A percentile compares a stretch with the other conserved stretches of the same genome.
phyloP scores from a whole-genome alignment of 2,888 invertebrate species.

The Drosophila rellima region DNA sequence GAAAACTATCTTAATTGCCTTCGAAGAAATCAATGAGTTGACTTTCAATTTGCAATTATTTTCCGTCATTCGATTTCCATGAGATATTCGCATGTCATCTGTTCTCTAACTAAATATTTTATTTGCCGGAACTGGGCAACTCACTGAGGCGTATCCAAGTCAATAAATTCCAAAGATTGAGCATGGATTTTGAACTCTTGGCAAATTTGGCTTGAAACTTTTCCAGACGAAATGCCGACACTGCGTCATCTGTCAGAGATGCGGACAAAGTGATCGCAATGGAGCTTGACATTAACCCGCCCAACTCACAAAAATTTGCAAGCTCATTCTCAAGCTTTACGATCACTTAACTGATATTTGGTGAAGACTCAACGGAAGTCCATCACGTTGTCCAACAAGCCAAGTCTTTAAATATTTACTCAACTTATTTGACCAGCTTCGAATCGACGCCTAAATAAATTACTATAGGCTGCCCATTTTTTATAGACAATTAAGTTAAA shows the following conservation, averaged over 20 bases:
- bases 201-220: constrained; percentile 5
- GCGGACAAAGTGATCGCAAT: constrained; percentile 43
- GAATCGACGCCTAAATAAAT: constrained; percentile 25
- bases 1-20: background rate
- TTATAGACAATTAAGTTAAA: background rate
- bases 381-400: constrained; percentile 40
- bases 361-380: constrained; percentile 42
- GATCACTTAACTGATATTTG: constrained; percentile 35
- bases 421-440: constrained; percentile 36
- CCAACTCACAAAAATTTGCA: constrained; percentile 21
- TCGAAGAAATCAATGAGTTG: constrained; percentile 4
- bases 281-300: constrained; percentile 43
- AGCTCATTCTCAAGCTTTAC: constrained; percentile 37
- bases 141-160: constrained; percentile 35
- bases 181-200: constrained; percentile 21
- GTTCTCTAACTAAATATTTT: constrained; percentile 1
- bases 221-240: constrained; percentile 30
- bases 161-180: constrained; percentile 34
- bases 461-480: background rate
- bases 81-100: constrained; percentile 10
- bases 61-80: constrained; percentile 21
- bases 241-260: constrained; percentile 13
- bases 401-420: constrained; percentile 35
- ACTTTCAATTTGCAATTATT: constrained; percentile 2
- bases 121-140: constrained; percentile 37